Percentiles rank a stretch among this genome's conserved stretches.
Conservation (phyloP, 2,797 vertebrate genomes). For the Notamacropus eugenii region DNA sequence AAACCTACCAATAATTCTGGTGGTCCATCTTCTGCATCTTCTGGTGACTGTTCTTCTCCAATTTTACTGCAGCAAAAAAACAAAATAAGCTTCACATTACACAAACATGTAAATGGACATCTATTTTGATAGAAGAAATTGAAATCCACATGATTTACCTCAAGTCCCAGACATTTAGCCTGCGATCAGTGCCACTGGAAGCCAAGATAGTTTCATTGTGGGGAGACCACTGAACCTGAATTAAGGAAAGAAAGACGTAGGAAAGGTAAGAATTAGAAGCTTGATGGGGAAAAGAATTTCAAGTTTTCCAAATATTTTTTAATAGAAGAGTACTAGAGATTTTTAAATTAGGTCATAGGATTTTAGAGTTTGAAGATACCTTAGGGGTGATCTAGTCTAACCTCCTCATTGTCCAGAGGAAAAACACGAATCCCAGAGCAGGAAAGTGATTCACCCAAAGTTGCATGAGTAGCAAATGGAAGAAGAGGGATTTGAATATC, state of each 20-base stretch:
- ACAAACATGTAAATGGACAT: neutral
- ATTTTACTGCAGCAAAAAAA: slow-evolving; percentile 90
- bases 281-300: neutral
- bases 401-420: neutral
- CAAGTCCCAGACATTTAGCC: slow-evolving; percentile 98
- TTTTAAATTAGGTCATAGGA: neutral
- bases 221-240: slow-evolving; percentile 98
- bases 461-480: neutral
- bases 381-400: neutral
- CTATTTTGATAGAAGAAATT: neutral
- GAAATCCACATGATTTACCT: slow-evolving; percentile 84
- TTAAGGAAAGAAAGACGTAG: slow-evolving; percentile 1
- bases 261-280: neutral
- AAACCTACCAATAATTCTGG: slow-evolving; percentile 94
- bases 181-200: slow-evolving; percentile 96
- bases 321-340: neutral
- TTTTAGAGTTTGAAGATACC: neutral
- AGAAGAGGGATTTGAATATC: too few relatives aligned
- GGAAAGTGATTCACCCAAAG: neutral
- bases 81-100: neutral
- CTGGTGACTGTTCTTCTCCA: slow-evolving; percentile 97
- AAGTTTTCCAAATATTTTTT: neutral
- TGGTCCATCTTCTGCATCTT: slow-evolving; percentile 97
- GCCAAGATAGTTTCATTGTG: slow-evolving; percentile 99
- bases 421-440: neutral